Evolutionary conservation across 1,140 invertebrate genomes (phyloP).

Genomic region (Halyomorpha halys): DNA sequence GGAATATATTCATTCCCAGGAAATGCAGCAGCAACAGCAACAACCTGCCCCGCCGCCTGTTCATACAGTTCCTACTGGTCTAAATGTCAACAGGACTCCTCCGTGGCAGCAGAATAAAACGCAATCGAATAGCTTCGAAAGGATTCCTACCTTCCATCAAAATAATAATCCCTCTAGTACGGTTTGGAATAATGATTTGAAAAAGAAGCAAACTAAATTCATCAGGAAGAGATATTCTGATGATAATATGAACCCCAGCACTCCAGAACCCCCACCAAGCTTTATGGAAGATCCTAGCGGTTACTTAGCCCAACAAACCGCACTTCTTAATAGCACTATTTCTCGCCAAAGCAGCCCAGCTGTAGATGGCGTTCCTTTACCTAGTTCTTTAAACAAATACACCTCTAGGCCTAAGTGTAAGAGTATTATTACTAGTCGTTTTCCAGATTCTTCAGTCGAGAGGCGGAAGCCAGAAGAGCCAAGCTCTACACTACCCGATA

Average conservation of each 20-base stretch:
- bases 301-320: slow-evolving; percentile 76
- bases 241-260: slow-evolving; percentile 44
- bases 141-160: slow-evolving; percentile 60
- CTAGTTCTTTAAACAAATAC: slow-evolving; percentile 36
- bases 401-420: slow-evolving; percentile 17
- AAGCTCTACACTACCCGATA: slow-evolving; percentile 34
- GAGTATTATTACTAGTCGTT: slow-evolving; percentile 23
- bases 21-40: background rate
- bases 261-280: slow-evolving; percentile 25
- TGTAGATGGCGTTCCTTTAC: slow-evolving; percentile 37
- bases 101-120: slow-evolving; percentile 45
- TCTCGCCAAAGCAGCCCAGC: slow-evolving; percentile 45
- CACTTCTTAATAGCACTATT: slow-evolving; percentile 70
- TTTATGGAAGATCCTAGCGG: slow-evolving; percentile 84
- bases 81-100: slow-evolving; percentile 28
- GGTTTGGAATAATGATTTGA: slow-evolving; percentile 50
- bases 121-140: slow-evolving; percentile 44
- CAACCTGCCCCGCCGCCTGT: background rate
- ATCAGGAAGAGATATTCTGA: slow-evolving; percentile 41
- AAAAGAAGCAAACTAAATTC: slow-evolving; percentile 44
- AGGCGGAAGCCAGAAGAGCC: slow-evolving; percentile 24
- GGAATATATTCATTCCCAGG: slow-evolving; percentile 6
- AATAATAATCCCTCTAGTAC: slow-evolving; percentile 44
- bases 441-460: slow-evolving; percentile 25
- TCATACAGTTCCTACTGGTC: background rate